Percentiles rank a stretch among this genome's conserved stretches.
These are phyloP conservation scores for Myzus persicae DNA, from an alignment of 1,140 invertebrate genomes.

Conservation along the genomic window DNA sequence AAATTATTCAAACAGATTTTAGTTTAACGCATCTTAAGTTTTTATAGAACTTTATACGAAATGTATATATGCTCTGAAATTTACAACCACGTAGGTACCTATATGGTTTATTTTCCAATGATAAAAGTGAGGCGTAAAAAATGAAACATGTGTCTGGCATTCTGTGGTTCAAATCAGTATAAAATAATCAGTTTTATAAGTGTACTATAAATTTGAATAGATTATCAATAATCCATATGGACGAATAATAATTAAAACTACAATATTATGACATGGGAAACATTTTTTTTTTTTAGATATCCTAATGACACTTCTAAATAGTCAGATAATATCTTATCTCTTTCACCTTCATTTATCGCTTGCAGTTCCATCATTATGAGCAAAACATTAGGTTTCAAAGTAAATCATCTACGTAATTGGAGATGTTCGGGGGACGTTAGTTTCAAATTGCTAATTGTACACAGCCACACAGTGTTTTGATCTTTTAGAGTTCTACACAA, in stretches of 20 bases:
- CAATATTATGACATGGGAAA: too few relatives aligned
- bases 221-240: not conserved
- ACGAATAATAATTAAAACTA: not conserved
- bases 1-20: not conserved
- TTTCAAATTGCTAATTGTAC: not conserved
- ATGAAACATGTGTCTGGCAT: not conserved
- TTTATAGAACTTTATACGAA: not conserved
- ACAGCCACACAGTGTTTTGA: not conserved
- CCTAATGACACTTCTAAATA: not conserved
- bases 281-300: too few relatives aligned
- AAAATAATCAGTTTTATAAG: not conserved
- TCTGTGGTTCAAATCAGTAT: not conserved
- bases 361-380: not conserved
- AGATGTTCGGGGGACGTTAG: not conserved
- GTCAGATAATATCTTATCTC: too few relatives aligned
- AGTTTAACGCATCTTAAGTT: not conserved
- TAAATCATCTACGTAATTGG: not conserved
- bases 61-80: not conserved
- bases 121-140: not conserved
- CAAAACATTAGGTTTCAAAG: constrained; percentile 12
- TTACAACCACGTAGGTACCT: not conserved
- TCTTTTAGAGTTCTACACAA: not conserved
- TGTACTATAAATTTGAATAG: not conserved
- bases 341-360: too few relatives aligned
- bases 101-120: not conserved